Conservation (phyloP, 2,797 vertebrate genomes). For the Protonibea diacanthus region DNA sequence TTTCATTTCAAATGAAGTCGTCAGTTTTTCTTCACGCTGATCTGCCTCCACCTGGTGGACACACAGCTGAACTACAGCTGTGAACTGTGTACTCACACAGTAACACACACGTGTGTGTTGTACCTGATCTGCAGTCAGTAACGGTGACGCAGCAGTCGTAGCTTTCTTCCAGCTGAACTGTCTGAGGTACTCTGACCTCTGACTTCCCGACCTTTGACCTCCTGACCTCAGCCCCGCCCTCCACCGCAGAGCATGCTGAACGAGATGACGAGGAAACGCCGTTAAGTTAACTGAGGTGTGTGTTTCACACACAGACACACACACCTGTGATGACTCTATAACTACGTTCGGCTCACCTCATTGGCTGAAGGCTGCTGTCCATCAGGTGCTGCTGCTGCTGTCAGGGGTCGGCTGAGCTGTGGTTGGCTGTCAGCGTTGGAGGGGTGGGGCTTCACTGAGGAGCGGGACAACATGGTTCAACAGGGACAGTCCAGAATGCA, state of each 20-base stretch:
- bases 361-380: constrained; percentile 11
- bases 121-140: constrained; percentile 74
- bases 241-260: constrained; percentile 25
- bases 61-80: neutral
- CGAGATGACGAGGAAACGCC: constrained; percentile 15
- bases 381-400: constrained; percentile 10
- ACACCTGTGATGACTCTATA: too few relatives aligned
- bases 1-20: neutral
- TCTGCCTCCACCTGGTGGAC: constrained; percentile 53
- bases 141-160: constrained; percentile 49
- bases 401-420: constrained; percentile 24
- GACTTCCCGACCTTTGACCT: constrained; percentile 53
- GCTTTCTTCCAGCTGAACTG: constrained; percentile 68
- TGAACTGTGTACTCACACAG: neutral
- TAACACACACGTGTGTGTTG: too few relatives aligned
- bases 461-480: constrained; percentile 1
- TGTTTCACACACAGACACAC: neutral
- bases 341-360: constrained; percentile 49
- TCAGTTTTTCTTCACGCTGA: neutral
- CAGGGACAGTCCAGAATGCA: neutral
- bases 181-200: constrained; percentile 64
- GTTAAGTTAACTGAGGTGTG: neutral
- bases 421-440: constrained; percentile 40
- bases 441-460: constrained; percentile 49
- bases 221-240: constrained; percentile 44